Conservation (phyloP, 2,113 vertebrate genomes). For the Vidua chalybeata region DNA sequence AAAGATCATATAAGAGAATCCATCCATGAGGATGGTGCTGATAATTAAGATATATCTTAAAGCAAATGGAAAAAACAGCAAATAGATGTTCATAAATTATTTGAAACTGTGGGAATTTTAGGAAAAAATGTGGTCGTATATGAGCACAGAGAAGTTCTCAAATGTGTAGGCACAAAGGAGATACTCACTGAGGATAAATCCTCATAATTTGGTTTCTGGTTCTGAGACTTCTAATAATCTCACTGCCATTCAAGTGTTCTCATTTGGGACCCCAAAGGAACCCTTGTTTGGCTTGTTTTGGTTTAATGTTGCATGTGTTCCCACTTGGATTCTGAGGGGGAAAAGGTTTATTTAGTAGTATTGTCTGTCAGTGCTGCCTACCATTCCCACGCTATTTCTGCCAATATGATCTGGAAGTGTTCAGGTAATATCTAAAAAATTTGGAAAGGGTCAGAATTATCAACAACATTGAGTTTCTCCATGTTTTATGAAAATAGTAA, state of each 20-base stretch:
- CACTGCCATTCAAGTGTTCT: not conserved
- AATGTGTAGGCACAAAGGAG: not conserved
- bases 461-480: not conserved
- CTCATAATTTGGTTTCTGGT: not conserved
- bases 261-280: not conserved
- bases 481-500: not conserved
- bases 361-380: not conserved
- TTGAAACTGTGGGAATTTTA: not conserved
- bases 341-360: not conserved
- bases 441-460: not conserved
- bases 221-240: fast-evolving
- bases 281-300: not conserved
- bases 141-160: not conserved
- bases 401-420: not conserved
- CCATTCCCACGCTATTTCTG: not conserved
- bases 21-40: not conserved
- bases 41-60: not conserved
- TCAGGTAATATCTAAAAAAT: not conserved
- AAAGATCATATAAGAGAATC: not conserved
- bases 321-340: not conserved
- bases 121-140: not conserved
- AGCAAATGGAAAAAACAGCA: not conserved
- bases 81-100: not conserved
- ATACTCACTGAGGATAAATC: not conserved
- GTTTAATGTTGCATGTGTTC: not conserved